Conservation (phyloP, 1,140 invertebrate species). For the Drosophila ogumai region DNA sequence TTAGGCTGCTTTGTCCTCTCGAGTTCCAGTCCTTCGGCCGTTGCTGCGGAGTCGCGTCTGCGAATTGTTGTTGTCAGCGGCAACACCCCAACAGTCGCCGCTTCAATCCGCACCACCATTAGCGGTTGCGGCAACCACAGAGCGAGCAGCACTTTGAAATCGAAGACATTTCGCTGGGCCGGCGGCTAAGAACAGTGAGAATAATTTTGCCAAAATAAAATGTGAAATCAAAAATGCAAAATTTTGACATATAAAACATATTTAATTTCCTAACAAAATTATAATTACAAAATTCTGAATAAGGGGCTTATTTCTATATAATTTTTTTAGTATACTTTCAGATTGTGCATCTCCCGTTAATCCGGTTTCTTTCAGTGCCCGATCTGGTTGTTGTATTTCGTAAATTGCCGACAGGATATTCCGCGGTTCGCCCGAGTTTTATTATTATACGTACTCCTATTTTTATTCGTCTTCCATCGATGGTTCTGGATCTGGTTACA, state of each 20-base stretch:
- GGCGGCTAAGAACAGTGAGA: conserved; percentile 20
- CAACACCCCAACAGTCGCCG: conserved; percentile 61
- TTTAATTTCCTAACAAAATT: background rate
- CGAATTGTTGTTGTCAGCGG: conserved; percentile 68
- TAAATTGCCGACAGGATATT: conserved; percentile 78
- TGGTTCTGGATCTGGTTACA: conserved; percentile 36
- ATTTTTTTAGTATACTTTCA: too few relatives aligned
- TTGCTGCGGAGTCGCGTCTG: background rate
- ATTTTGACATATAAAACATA: too few relatives aligned
- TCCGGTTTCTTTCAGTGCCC: conserved; percentile 4
- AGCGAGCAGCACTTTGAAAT: conserved; percentile 73
- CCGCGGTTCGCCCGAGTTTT: conserved; percentile 66
- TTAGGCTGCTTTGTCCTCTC: conserved; percentile 57
- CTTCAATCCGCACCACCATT: conserved; percentile 50
- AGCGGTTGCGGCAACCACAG: conserved; percentile 64
- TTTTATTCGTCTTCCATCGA: conserved; percentile 59
- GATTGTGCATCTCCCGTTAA: background rate
- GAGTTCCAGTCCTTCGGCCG: conserved; percentile 12
- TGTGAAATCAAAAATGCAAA: background rate
- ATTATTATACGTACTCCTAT: conserved; percentile 43
- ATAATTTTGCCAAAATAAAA: background rate
- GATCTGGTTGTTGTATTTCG: conserved; percentile 51
- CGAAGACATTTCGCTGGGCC: conserved; percentile 65
- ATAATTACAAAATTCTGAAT: too few relatives aligned
- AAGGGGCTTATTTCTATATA: background rate